These are phyloP conservation scores for Daphoenositta chrysoptera DNA, from an alignment of 2,113 vertebrate species.

Conservation along the genomic window DNA sequence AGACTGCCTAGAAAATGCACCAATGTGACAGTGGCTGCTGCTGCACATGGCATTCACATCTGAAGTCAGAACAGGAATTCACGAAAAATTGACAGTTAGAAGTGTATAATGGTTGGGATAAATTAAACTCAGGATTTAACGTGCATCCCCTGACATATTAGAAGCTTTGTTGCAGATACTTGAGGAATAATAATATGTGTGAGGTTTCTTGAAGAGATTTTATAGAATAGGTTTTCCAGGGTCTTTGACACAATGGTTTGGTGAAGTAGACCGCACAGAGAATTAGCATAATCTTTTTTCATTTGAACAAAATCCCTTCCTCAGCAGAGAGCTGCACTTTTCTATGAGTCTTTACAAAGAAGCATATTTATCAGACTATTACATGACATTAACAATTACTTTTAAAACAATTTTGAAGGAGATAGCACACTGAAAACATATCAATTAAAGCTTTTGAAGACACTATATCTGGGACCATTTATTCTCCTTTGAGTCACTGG, in stretches of 20 bases:
- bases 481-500: not conserved
- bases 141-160: not conserved
- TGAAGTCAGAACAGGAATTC: not conserved
- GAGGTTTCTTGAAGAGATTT: not conserved
- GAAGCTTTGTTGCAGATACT: not conserved
- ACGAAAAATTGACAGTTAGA: not conserved
- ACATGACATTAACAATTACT: not conserved
- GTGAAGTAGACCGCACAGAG: not conserved
- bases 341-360: not conserved
- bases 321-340: not conserved
- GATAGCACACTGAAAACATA: not conserved
- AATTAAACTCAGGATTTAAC: not conserved
- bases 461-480: not conserved
- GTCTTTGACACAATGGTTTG: not conserved
- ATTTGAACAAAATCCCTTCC: not conserved
- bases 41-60: not conserved
- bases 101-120: not conserved
- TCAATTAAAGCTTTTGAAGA: not conserved
- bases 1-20: not conserved
- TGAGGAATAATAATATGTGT: not conserved
- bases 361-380: not conserved
- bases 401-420: not conserved
- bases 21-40: not conserved
- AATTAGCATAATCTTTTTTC: slow-evolving; percentile 3
- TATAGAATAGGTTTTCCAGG: not conserved